phyloP scores from a whole-genome alignment of 1,140 invertebrate species.

The Akabosia matsudoensis region DNA sequence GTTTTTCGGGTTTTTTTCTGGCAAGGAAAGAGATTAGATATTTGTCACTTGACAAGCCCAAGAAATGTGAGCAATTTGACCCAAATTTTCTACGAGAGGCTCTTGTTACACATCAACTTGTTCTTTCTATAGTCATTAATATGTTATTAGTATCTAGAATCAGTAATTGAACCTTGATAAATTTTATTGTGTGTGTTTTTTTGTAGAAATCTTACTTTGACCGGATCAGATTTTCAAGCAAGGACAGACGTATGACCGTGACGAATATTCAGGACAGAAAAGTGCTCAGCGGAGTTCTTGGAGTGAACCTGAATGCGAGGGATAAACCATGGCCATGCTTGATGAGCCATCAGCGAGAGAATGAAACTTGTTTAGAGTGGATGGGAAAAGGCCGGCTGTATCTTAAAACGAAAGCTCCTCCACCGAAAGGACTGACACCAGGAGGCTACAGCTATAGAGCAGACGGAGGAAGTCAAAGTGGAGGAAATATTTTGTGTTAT shows the following conservation, averaged over 20 bases:
- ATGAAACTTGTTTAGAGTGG: slow-evolving; percentile 73
- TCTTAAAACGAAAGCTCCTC: slow-evolving; percentile 54
- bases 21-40: neutral
- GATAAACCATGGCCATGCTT: slow-evolving; percentile 69
- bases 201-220: slow-evolving; percentile 74
- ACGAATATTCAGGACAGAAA: slow-evolving; percentile 67
- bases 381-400: slow-evolving; percentile 69
- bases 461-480: slow-evolving; percentile 36
- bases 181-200: slow-evolving; percentile 22
- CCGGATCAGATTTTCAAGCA: slow-evolving; percentile 76
- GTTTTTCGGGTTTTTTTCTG: neutral
- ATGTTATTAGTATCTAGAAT: no score
- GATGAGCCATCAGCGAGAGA: slow-evolving; percentile 55
- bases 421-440: slow-evolving; percentile 53
- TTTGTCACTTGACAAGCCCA: slow-evolving; percentile 21
- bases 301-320: slow-evolving; percentile 57
- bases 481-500: slow-evolving; percentile 62
- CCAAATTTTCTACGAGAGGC: slow-evolving; percentile 18
- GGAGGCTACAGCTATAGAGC: neutral
- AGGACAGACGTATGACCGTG: slow-evolving; percentile 69
- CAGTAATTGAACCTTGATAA: neutral
- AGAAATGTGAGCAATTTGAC: slow-evolving; percentile 21
- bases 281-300: slow-evolving; percentile 68
- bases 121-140: no score
- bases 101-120: no score